Percentiles rank a stretch among this genome's conserved stretches.
Evolutionary conservation across 2,113 vertebrate genomes (phyloP).

Genomic region (Edolisoma coerulescens): DNA sequence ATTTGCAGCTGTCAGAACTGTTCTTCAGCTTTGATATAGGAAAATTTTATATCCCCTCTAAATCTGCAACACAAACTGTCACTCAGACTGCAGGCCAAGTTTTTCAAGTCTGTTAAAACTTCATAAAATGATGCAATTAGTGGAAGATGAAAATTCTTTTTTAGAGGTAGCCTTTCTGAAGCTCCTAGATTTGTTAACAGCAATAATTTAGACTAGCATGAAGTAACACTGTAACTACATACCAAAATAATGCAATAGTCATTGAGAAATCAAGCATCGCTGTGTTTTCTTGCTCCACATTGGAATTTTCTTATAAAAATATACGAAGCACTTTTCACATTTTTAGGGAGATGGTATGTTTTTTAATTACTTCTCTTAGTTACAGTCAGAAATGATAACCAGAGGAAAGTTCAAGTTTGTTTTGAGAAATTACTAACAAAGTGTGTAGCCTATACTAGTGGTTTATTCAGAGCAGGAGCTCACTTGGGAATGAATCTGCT

Average conservation of each 20-base stretch:
- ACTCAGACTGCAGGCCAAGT: constrained; percentile 34
- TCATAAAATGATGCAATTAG: constrained; percentile 56
- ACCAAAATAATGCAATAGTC: neutral
- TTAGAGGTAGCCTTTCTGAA: constrained; percentile 36
- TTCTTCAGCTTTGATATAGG: constrained; percentile 38
- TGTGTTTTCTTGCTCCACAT: neutral
- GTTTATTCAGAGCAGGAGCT: neutral
- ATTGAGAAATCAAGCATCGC: neutral
- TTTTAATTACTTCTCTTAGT: neutral
- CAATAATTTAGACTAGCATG: neutral
- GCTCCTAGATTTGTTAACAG: neutral
- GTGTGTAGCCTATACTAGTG: neutral
- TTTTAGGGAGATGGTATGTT: neutral
- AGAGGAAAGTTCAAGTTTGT: neutral
- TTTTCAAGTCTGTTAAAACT: constrained; percentile 48
- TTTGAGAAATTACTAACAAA: neutral
- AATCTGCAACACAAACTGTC: constrained; percentile 59
- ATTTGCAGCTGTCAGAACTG: constrained; percentile 36
- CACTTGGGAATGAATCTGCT: neutral
- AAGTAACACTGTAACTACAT: neutral
- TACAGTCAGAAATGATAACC: neutral
- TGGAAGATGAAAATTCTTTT: constrained; percentile 34
- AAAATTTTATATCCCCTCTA: constrained; percentile 50
- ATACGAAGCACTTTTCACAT: neutral
- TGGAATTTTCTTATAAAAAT: neutral